A percentile compares a stretch with the other conserved stretches of the same genome.
These are phyloP conservation scores for Oligia latruncula DNA, from an alignment of 2,888 invertebrate genomes.

Conservation along the genomic window DNA sequence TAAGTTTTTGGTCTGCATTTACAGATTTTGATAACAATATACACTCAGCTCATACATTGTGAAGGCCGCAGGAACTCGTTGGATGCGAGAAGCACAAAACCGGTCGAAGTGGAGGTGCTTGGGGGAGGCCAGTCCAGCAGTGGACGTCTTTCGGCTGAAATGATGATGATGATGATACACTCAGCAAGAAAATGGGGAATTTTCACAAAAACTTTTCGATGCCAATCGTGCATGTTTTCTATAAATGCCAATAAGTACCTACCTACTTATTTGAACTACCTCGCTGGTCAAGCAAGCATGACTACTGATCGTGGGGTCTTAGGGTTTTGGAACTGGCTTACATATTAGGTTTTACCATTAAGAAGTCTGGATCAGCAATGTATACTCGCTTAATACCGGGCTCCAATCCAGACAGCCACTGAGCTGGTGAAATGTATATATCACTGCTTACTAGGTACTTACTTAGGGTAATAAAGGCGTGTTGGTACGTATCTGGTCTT, in stretches of 20 bases:
- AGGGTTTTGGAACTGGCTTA: neutral
- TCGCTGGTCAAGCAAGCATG: neutral
- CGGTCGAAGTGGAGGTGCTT: too few species aligned
- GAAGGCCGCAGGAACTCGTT: too few species aligned
- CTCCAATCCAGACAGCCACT: neutral
- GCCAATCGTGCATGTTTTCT: neutral
- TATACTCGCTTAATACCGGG: neutral
- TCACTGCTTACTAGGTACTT: neutral
- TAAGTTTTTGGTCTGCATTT: neutral
- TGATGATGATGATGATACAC: too few species aligned
- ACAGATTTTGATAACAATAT: neutral
- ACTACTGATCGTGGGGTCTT: neutral
- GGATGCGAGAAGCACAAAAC: too few species aligned
- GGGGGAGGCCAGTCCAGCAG: too few species aligned
- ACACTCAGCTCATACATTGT: neutral
- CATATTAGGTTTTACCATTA: neutral
- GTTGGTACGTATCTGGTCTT: neutral
- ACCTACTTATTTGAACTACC: neutral
- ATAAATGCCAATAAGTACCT: too few species aligned
- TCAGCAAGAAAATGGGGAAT: neutral
- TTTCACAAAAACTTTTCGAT: neutral
- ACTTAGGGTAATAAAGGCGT: neutral
- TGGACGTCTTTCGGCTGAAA: too few species aligned
- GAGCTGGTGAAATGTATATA: neutral
- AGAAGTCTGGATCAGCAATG: neutral